Evolutionary conservation across 2,888 invertebrate genomes (phyloP), one percentile per base, ranked within the genome.

Genomic region (Chrysotoxum bicinctum): DNA sequence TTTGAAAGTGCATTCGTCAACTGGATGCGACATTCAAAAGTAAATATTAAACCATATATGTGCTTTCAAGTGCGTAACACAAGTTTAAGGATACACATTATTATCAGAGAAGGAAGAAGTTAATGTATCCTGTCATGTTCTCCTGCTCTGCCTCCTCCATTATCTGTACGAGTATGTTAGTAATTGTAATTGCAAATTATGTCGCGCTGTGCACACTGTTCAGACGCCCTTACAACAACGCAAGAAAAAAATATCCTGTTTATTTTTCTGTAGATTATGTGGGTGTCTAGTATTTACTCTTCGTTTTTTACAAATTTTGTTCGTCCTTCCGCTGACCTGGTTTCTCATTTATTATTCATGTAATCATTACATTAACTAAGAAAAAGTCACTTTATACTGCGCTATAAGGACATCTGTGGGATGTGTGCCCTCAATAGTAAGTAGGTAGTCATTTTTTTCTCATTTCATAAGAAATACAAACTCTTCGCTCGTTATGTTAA

Each of bases 281-380:
- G 5, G 73, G 23, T 48, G 68, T 21, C 14, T 16, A 14, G 10
- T 62, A 62, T 40, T 62, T 66, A 16, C 16, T 48, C 19, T 14
- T 5, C 52, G 45, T 66, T 45, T 54, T 8, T 32, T 52, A n/a
- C 8, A 19, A 52, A 30, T 40, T 19, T n/a, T 60, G 23, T 56
- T 40, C 26, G 21, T 66, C 35, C 19, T 37, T 62, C 37, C 32
- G 64, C 48, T 50, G 50, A 83, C 83, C 74, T 74, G 78, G 43
- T 78, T 75, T 75, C 80, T 72, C 60, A 89, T 90, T 88, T 89
- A 89, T 90, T 89, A 90, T 90, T 90, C 89, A 90, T 90, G 88
- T 89, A 90, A 90, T 90, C 90, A 90, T 90, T 89, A 90, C 90
- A 89, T 90, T 89, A 90, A 88, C 88, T 88, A 86, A 84, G 70